Base-by-base conservation (phyloP, 2,888 invertebrate species). In the Dryomyza anilis region DNA sequence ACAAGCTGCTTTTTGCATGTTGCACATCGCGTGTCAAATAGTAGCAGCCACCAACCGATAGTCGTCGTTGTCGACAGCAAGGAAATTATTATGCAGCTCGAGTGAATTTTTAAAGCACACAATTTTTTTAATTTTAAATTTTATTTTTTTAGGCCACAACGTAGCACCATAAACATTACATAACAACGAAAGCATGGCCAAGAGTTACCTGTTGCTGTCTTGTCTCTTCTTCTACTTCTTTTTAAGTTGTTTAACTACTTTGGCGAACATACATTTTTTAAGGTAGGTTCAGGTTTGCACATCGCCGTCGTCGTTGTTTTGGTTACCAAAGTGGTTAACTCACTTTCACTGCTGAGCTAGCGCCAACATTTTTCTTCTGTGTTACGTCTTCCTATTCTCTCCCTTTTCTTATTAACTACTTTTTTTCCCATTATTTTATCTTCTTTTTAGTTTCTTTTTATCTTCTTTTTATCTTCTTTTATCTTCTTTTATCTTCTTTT, bases 291-390 rank as follows among this genome's bases (percentile, higher is more conserved):
- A 65, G 67, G 67, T 68, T 67, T 39, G 64, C 64, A 19, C 27
- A 53, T 45, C 21, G 36, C n/a, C 21, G 19, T 43, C 21, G 43
- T 48, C 36, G 57, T 19, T 30, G 63, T 62, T 56, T 55, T 30
- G 8, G 36, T 71, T 72, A 69, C 72, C 46, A 58, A 69, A 67
- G 68, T 67, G 57, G 68, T 65, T 72, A 70, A 70, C 71, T 71
- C 71, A 79, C 78, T 78, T 78, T 78, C 78, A 78, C 78, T 77
- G 69, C 69, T 63, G 58, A 23, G 52, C 55, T 48, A 55, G n/a
- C n/a, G n/a, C n/a, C n/a, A n/a, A n/a, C n/a, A n/a, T n/a, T n/a
- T n/a, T n/a, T n/a, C n/a, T n/a, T n/a, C n/a, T n/a, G n/a, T n/a
- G n/a, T n/a, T n/a, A n/a, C n/a, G n/a, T n/a, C n/a, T n/a, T n/a